A percentile compares a stretch with the other conserved stretches of the same genome.
Conservation (phyloP, 2,888 invertebrate genomes). For the Epiblema foenella region DNA sequence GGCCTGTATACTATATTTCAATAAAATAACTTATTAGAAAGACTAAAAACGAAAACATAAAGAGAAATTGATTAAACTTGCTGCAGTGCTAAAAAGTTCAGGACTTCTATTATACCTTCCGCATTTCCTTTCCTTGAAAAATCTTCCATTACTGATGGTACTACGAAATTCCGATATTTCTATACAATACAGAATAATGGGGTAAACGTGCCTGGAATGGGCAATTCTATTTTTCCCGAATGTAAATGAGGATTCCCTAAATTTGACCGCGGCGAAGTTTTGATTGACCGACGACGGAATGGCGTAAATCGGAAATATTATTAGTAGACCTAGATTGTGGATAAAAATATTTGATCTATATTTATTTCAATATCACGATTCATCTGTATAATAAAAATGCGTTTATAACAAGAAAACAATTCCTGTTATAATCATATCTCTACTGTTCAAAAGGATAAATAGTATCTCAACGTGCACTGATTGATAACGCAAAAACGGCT, state of each 20-base stretch:
- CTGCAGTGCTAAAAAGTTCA: background rate
- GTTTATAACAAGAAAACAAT: too few species aligned
- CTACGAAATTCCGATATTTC: constrained; percentile 13
- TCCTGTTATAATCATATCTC: too few species aligned
- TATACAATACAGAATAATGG: constrained; percentile 33
- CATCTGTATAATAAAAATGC: too few species aligned
- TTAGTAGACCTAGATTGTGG: background rate
- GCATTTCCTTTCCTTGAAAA: background rate
- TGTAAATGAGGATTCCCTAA: constrained; percentile 32
- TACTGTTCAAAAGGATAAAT: too few species aligned
- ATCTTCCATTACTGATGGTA: background rate
- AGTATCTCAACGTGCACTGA: too few species aligned
- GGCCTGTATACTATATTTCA: too few species aligned
- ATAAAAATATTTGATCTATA: too few species aligned
- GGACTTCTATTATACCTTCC: background rate
- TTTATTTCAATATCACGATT: too few species aligned
- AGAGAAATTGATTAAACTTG: too few species aligned
- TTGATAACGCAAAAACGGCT: too few species aligned
- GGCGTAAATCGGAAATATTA: constrained; percentile 8
- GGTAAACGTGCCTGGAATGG: constrained; percentile 29
- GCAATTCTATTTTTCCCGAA: constrained; percentile 34
- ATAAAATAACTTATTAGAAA: too few species aligned
- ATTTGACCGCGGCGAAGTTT: constrained; percentile 25
- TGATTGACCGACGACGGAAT: constrained; percentile 31
- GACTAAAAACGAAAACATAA: too few species aligned